Evolutionary conservation across 2,797 vertebrate genomes (phyloP), one percentile per base, ranked within the genome.

Genomic region (Poecilia wingei): DNA sequence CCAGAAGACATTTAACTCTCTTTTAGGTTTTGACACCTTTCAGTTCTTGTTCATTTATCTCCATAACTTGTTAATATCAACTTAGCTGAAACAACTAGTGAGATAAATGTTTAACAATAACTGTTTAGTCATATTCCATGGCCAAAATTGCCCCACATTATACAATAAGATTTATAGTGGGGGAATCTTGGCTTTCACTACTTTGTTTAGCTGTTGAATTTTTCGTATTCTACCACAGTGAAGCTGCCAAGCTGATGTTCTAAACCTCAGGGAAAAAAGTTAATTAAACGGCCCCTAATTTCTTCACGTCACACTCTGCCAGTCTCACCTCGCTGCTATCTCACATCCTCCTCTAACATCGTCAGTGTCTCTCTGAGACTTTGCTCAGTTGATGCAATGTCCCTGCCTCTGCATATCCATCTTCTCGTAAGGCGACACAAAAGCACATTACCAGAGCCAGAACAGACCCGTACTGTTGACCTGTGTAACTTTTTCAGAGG

Each of bases 201-300:
- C 51, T 86, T 79, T 83, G 57, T 80, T 77, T 49, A 70, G 66
- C 69, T 53, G 3, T n/a, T 43, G 36, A 76, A 53, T 83, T 84
- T 71, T 81, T 31, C 68, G 45, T 75, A 75, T 57, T 71, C 51
- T 49, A 16, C 41, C 33, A 49, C 76, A 73, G 55, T 46, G 59
- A 70, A 72, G 68, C 74, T 82, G 73, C 28, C 36, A 78, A 78
- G 75, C 55, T 77, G 75, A 73, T 13, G 36, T 76, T 71, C 47
- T 77, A 76, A 77, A 36, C 82, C 78, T 76, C 70, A 36, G 41
- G 77, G 36, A 74, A 57, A 79, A 72, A 82, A 82, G 82, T 86
- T 87, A 91, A 90, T 87, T 84, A 90, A 90, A 89, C 76, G 80
- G 80, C 84, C 82, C 84, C 79, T 88, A 83, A 90, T 90, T 89